These are phyloP conservation scores for Poecilus cupreus DNA, from an alignment of 2,888 invertebrate species.

Conservation along the genomic window DNA sequence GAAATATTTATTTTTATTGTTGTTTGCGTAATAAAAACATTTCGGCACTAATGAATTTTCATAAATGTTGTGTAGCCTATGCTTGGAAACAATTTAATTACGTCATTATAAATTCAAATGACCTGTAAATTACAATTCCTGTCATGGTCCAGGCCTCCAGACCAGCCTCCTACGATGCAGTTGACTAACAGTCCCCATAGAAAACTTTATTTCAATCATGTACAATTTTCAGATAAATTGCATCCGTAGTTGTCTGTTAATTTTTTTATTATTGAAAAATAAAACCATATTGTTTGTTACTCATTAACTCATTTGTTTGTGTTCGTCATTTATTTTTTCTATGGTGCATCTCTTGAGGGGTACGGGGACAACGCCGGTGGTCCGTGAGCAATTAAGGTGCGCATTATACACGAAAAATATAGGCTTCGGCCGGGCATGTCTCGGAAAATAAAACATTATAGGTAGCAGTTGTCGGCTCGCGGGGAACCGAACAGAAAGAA, in stretches of 20 bases:
- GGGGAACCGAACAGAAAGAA: not conserved
- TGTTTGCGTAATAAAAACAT: too few relatives aligned
- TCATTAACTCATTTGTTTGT: conserved; percentile 58
- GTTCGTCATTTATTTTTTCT: conserved; percentile 64
- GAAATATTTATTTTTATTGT: too few relatives aligned
- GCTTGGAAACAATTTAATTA: not conserved
- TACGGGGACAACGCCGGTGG: conserved; percentile 65
- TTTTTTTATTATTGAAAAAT: conserved; percentile 60
- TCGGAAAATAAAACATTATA: conserved; percentile 58
- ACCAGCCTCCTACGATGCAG: not conserved
- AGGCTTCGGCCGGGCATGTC: conserved; percentile 59
- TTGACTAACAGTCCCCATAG: conserved; percentile 2
- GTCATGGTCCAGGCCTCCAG: not conserved
- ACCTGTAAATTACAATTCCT: not conserved
- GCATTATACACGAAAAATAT: conserved; percentile 69
- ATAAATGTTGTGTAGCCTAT: not conserved
- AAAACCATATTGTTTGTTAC: conserved; percentile 64
- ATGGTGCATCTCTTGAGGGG: conserved; percentile 44
- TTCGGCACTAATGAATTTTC: not conserved
- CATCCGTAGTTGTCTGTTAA: conserved; percentile 51
- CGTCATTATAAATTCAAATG: conserved; percentile 24
- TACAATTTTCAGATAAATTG: conserved; percentile 58
- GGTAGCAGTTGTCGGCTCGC: conserved; percentile 23
- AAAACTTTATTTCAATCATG: conserved; percentile 32
- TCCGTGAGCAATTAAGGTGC: conserved; percentile 69